Evolutionary conservation across 2,797 vertebrate species (phyloP).

Genomic region (Cheirogaleus major): DNA sequence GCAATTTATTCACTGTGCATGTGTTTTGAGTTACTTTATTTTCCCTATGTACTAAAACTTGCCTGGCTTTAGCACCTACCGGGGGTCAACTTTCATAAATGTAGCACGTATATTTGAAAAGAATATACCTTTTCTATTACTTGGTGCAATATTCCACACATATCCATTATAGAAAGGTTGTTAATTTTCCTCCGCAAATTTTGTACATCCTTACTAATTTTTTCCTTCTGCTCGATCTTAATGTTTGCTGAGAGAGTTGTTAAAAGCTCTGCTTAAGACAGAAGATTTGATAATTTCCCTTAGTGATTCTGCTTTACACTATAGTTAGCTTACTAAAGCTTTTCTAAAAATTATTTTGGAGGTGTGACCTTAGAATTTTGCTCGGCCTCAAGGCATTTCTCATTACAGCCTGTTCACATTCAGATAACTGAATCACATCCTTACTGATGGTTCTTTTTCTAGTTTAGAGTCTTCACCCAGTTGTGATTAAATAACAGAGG

Average conservation of each 20-base stretch:
- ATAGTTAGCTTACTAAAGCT: background rate
- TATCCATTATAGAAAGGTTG: background rate
- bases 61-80: background rate
- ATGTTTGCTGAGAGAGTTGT: background rate
- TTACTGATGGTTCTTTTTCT: background rate
- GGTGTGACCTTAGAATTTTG: background rate
- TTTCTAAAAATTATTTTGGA: background rate
- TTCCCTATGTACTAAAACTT: background rate
- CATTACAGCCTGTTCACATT: background rate
- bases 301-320: background rate
- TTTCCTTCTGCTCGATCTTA: background rate
- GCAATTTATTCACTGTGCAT: background rate
- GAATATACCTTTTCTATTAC: background rate
- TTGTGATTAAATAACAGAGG: background rate
- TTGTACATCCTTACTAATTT: background rate
- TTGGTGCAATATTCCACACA: background rate
- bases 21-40: background rate
- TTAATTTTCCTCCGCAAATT: background rate
- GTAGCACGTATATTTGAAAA: background rate
- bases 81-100: background rate
- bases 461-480: background rate
- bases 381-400: background rate
- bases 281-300: too few species aligned
- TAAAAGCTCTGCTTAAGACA: background rate
- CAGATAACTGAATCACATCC: background rate